Evolutionary conservation across 2,797 vertebrate genomes (phyloP).

Genomic region (Fringilla coelebs): DNA sequence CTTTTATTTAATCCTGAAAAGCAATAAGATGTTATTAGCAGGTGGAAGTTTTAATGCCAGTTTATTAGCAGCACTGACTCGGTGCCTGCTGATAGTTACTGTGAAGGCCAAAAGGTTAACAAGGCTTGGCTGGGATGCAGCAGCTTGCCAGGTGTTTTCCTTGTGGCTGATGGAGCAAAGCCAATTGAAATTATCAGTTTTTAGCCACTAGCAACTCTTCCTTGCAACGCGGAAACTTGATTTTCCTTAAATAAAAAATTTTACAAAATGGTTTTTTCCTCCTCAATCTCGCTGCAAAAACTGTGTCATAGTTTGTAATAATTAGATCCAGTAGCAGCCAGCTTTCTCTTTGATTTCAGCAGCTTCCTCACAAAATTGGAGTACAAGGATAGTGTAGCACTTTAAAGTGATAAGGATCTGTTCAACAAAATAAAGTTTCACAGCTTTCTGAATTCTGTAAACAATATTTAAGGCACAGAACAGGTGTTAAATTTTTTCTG

Average conservation of each 20-base stretch:
- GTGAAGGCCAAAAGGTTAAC: slow-evolving; percentile 76
- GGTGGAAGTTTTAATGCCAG: slow-evolving; percentile 62
- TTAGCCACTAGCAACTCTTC: slow-evolving; percentile 35
- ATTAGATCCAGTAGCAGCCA: slow-evolving; percentile 31
- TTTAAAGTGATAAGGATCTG: slow-evolving; percentile 20
- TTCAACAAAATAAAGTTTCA: slow-evolving; percentile 17
- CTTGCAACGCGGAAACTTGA: neutral
- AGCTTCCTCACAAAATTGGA: slow-evolving; percentile 10
- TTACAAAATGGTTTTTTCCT: neutral
- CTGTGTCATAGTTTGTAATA: slow-evolving; percentile 35
- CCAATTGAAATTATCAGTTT: slow-evolving; percentile 70
- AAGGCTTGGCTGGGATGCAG: slow-evolving; percentile 68
- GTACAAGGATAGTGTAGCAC: neutral
- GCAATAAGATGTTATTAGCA: slow-evolving; percentile 63
- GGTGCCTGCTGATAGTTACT: slow-evolving; percentile 67
- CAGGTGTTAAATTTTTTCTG: slow-evolving; percentile 39
- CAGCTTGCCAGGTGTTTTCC: slow-evolving; percentile 73
- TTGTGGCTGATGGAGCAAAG: slow-evolving; percentile 68
- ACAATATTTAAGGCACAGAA: slow-evolving; percentile 5
- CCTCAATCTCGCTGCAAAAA: neutral
- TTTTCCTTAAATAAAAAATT: neutral
- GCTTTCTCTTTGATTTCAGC: slow-evolving; percentile 16
- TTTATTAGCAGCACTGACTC: slow-evolving; percentile 67
- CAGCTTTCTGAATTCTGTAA: neutral
- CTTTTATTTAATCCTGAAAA: slow-evolving; percentile 65